Conservation (phyloP, 2,888 invertebrate genomes). For the Dorcus hopei region DNA sequence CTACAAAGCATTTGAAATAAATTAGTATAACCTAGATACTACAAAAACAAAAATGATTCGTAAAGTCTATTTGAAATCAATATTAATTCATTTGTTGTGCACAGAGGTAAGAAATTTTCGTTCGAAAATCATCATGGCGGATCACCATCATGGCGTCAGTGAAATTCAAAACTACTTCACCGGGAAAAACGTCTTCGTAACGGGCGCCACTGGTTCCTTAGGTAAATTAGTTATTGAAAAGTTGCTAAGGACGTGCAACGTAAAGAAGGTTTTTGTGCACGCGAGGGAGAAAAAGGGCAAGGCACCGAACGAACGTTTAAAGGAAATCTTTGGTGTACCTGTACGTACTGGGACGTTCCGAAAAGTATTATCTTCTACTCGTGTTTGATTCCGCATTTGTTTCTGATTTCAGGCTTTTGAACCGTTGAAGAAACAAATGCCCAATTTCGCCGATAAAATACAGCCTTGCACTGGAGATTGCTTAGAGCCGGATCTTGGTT, state of each 20-base stretch:
- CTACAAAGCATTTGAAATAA: too few species aligned
- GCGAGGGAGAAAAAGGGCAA: constrained; percentile 40
- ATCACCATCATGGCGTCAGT: background rate
- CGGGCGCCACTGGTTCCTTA: background rate
- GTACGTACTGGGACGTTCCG: constrained; percentile 30
- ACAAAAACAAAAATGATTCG: too few species aligned
- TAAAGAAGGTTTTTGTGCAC: constrained; percentile 37
- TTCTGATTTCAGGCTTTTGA: constrained; percentile 12
- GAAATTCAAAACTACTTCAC: background rate
- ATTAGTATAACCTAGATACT: too few species aligned
- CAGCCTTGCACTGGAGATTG: too few species aligned
- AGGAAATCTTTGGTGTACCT: constrained; percentile 50
- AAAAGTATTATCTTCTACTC: background rate
- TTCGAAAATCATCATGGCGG: too few species aligned
- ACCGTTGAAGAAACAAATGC: too few species aligned
- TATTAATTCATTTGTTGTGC: too few species aligned
- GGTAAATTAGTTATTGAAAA: constrained; percentile 41
- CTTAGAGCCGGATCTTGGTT: too few species aligned
- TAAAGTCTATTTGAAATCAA: too few species aligned
- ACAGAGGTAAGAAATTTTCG: too few species aligned
- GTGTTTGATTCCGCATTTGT: background rate
- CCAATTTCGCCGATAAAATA: too few species aligned
- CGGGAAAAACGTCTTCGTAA: background rate
- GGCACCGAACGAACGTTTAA: constrained; percentile 36
- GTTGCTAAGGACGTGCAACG: constrained; percentile 34